Evolutionary conservation across 2,888 invertebrate genomes (phyloP), one percentile per base, ranked within the genome.

Genomic region (Agonopterix arenella): DNA sequence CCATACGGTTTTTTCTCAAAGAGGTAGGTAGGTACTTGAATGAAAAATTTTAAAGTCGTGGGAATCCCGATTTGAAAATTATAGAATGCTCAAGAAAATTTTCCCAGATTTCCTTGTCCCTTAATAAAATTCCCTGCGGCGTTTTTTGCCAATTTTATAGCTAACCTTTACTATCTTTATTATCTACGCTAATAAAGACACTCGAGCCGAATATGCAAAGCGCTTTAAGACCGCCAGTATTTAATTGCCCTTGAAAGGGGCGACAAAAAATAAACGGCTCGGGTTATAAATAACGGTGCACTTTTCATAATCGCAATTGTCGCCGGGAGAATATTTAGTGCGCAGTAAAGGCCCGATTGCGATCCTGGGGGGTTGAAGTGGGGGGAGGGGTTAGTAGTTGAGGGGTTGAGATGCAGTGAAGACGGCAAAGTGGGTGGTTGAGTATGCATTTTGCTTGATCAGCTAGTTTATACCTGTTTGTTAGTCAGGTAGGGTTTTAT

Each of bases 291-390:
- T 89, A 89, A 88, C 83, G 75, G 81, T 89, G 88, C 89, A 89
- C 89, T 89, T 88, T 89, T 89, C 89, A 89, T 89, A 89, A 88
- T 88, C 86, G 88, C 86, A 86, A 88, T 88, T 89, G 88, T 89
- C 88, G 86, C 88, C 81, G 76, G 80, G 86, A 88, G 89, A 84
- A 88, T 89, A 88, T 89, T 89, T 89, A 89, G 89, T 84, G 82
- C 84, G 85, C 82, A 78, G 84, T 85, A 81, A 88, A 86, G 79
- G 64, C 67, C 73, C 69, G 65, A 74, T 75, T 71, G 72, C 64
- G 66, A 73, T 75, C 76, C 72, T 62, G 57, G 53, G 72, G 51
- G 57, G 52, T 54, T 57, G 65, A 61, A 68, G 61, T 59, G 61
- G 56, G 53, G 56, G 42, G 10, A 9, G 10, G 36, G 11, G 47